phyloP scores from a whole-genome alignment of 2,113 vertebrate genomes.

The Mixornis gularis region DNA sequence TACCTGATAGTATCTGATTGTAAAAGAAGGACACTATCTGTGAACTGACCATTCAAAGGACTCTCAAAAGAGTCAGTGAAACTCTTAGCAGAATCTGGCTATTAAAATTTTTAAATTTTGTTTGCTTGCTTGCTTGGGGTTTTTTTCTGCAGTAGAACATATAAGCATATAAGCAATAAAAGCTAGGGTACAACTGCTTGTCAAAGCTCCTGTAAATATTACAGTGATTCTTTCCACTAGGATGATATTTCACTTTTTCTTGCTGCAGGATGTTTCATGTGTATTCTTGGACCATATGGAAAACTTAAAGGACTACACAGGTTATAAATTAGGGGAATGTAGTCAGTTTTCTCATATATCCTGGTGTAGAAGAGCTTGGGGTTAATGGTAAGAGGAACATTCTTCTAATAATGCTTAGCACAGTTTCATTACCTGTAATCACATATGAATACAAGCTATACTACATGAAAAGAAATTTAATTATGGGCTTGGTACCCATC shows the following conservation, averaged over 20 bases:
- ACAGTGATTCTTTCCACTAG: not conserved
- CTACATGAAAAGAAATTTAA: not conserved
- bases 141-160: not conserved
- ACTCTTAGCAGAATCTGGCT: not conserved
- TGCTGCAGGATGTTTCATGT: not conserved
- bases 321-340: not conserved
- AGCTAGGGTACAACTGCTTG: not conserved
- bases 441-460: not conserved
- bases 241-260: not conserved
- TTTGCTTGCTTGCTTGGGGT: fast-evolving
- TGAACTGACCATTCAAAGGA: not conserved
- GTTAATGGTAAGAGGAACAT: not conserved
- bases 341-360: not conserved
- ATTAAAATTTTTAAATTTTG: not conserved
- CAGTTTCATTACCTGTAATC: not conserved
- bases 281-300: not conserved
- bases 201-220: not conserved
- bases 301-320: not conserved
- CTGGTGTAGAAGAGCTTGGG: not conserved
- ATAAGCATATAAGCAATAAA: not conserved
- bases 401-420: not conserved
- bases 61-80: not conserved
- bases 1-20: not conserved
- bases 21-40: not conserved
- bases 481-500: not conserved